These are phyloP conservation scores for Trichosurus vulpecula DNA, from an alignment of 2,797 vertebrate species.

Conservation along the genomic window DNA sequence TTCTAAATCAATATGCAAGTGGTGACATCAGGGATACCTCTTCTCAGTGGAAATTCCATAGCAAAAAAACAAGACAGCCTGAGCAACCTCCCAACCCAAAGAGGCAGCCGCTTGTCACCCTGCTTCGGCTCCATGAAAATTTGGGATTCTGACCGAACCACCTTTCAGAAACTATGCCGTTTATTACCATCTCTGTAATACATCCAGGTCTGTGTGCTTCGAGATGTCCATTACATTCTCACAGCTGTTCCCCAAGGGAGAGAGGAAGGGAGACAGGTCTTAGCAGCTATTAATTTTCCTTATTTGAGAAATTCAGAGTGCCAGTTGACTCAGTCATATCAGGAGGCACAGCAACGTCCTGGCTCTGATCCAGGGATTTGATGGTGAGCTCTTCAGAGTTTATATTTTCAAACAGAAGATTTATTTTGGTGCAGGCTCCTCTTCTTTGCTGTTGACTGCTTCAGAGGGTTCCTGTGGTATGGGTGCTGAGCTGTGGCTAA, in stretches of 20 bases:
- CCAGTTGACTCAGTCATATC: constrained; percentile 3
- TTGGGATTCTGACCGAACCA: not conserved
- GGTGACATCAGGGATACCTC: constrained; percentile 58
- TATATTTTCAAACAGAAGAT: not conserved
- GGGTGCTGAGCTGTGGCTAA: not conserved
- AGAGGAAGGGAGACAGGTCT: constrained; percentile 64
- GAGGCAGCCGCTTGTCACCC: not conserved
- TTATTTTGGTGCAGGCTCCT: not conserved
- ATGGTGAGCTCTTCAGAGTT: accelerated
- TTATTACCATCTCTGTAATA: not conserved
- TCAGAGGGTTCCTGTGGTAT: not conserved
- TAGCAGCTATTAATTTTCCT: not conserved
- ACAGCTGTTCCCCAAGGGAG: constrained; percentile 22
- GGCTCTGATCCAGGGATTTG: not conserved
- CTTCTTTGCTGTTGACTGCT: not conserved
- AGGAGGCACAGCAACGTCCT: not conserved
- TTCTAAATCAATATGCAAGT: constrained; percentile 69
- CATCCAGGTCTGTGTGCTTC: constrained; percentile 17
- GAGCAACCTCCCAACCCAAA: not conserved
- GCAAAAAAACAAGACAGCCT: constrained; percentile 10
- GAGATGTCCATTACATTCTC: constrained; percentile 50
- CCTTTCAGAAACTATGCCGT: not conserved
- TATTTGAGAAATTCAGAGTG: constrained; percentile 24
- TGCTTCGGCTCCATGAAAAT: not conserved
- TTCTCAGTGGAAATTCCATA: constrained; percentile 44